phyloP scores from a whole-genome alignment of 2,888 invertebrate species.

The Tinea semifulvella region DNA sequence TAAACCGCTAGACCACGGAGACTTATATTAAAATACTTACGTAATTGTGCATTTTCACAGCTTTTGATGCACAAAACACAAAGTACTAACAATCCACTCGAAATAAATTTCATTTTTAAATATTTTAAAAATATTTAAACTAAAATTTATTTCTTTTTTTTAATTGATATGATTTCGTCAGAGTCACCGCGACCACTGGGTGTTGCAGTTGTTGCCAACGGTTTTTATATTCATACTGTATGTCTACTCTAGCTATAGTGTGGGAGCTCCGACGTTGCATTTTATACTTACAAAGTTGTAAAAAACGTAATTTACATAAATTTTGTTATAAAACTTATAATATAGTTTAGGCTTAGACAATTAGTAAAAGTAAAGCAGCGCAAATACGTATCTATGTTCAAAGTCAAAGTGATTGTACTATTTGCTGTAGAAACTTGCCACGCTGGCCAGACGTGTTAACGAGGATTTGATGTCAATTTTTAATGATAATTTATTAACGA shows the following conservation, averaged over 20 bases:
- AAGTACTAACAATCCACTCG: constrained; percentile 31
- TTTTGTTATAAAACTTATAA: no score
- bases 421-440: no score
- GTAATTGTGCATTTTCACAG: constrained; percentile 32
- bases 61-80: constrained; percentile 25
- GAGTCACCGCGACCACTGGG: constrained; percentile 11
- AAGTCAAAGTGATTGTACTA: no score
- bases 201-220: background rate
- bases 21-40: constrained; percentile 44
- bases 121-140: constrained; percentile 14
- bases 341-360: no score
- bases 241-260: background rate
- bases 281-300: no score
- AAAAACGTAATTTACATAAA: no score
- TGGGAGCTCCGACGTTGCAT: background rate
- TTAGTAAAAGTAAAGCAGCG: no score
- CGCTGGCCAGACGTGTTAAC: no score
- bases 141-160: constrained; percentile 3
- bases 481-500: no score
- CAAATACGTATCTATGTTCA: no score
- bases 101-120: constrained; percentile 31
- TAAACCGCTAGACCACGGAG: no score
- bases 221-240: constrained; percentile 13
- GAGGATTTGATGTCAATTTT: no score
- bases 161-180: constrained; percentile 6